phyloP scores from a whole-genome alignment of 30 jellyfish, hydroid and myxozoan genomes.

The Cassiopea xamachana region DNA sequence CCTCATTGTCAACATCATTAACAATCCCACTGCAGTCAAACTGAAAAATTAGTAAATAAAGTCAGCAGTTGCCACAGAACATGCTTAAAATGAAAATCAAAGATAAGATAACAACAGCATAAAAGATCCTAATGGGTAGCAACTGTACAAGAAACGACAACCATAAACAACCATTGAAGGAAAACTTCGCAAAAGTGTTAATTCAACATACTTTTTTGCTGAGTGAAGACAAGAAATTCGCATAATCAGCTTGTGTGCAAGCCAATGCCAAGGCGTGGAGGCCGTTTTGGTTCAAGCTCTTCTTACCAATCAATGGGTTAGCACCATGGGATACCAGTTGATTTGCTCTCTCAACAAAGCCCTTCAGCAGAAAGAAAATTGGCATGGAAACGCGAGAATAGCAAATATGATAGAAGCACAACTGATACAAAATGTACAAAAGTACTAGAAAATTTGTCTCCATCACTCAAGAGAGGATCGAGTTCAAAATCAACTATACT shows the following conservation, averaged over 20 bases:
- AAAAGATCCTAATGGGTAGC: too few relatives aligned
- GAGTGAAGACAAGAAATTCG: neutral
- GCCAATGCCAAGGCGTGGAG: conserved; percentile 38
- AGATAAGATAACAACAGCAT: neutral
- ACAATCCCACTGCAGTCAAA: conserved; percentile 6
- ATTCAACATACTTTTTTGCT: neutral
- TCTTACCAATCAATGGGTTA: conserved; percentile 35
- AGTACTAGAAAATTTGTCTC: too few relatives aligned
- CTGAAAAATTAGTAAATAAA: conserved; percentile 5
- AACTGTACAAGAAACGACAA: neutral
- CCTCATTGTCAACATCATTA: conserved; percentile 65
- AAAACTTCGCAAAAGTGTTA: neutral
- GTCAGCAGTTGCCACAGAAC: neutral
- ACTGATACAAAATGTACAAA: neutral
- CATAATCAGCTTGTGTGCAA: conserved; percentile 20
- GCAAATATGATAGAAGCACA: neutral
- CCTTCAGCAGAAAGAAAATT: neutral
- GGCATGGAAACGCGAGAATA: neutral
- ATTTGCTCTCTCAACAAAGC: neutral
- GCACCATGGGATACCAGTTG: conserved; percentile 42
- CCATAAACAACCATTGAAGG: neutral
- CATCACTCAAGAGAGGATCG: too few relatives aligned
- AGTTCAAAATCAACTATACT: too few relatives aligned
- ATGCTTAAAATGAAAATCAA: neutral
- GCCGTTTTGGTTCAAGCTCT: conserved; percentile 14